Percentiles rank a stretch among this genome's conserved stretches.
Conservation (phyloP, 2,797 vertebrate genomes). For the Fratercula arctica region DNA sequence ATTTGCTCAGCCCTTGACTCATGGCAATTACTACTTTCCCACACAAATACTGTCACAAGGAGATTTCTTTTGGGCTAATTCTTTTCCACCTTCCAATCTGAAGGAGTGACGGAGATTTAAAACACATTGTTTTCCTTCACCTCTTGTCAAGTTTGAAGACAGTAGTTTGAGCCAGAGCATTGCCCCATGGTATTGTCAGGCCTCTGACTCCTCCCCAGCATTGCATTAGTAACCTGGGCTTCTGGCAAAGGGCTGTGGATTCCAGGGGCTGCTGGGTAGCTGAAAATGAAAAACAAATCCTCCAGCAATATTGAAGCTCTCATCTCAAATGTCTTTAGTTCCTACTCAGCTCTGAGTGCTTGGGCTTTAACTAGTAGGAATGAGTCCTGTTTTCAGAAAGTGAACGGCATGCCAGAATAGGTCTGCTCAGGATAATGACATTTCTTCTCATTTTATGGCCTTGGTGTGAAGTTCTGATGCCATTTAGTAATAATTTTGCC, state of each 20-base stretch:
- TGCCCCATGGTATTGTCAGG: neutral
- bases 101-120: neutral
- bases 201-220: neutral
- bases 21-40: neutral
- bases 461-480: neutral
- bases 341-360: neutral
- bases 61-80: neutral
- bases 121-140: neutral
- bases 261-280: neutral
- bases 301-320: neutral
- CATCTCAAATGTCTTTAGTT: neutral
- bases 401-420: neutral
- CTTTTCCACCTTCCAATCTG: neutral
- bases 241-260: neutral
- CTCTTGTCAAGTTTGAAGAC: neutral
- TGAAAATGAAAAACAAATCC: neutral
- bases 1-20: neutral
- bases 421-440: neutral
- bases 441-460: neutral
- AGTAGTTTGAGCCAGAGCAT: neutral
- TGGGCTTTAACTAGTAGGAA: neutral
- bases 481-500: neutral
- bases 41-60: neutral
- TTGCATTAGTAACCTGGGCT: neutral
- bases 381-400: neutral